Percentiles rank a stretch among this genome's conserved stretches.
Evolutionary conservation across 2,888 invertebrate genomes (phyloP).

Genomic region (Nezara viridula): DNA sequence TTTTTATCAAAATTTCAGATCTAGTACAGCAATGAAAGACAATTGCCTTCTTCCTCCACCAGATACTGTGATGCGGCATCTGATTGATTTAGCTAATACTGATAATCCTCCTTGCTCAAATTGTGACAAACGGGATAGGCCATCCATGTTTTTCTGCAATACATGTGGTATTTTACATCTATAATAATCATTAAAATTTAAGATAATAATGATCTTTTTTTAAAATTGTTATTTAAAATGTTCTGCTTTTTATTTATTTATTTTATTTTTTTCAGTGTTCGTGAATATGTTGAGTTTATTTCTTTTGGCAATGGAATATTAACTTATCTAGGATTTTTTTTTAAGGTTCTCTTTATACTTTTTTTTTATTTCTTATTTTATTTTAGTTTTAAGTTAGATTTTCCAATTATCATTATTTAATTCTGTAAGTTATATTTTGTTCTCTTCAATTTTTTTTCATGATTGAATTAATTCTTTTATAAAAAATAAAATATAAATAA

Average conservation of each 20-base stretch:
- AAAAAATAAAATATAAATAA: not conserved
- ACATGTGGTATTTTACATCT: conserved; percentile 77
- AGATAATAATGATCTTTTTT: not conserved
- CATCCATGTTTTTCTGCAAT: conserved; percentile 84
- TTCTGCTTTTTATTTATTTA: not conserved
- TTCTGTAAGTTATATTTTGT: not conserved
- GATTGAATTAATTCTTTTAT: not conserved
- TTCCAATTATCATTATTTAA: not conserved
- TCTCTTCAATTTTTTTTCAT: not conserved
- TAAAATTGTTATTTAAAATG: not conserved
- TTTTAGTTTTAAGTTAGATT: not conserved
- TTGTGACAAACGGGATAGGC: conserved; percentile 79
- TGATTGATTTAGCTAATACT: conserved; percentile 79
- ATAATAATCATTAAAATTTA: not conserved
- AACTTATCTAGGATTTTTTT: not conserved
- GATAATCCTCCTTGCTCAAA: conserved; percentile 83
- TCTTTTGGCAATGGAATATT: not conserved
- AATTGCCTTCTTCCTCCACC: conserved; percentile 75
- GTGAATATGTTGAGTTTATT: not conserved
- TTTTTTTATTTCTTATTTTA: conserved; percentile 6
- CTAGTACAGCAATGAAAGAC: conserved; percentile 76
- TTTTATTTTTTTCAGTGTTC: conserved; percentile 27
- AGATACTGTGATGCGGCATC: conserved; percentile 78
- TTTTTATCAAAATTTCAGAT: conserved; percentile 68
- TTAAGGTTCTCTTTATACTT: not conserved